phyloP scores from a whole-genome alignment of 2,113 vertebrate species.

The Coptodon rendalli region DNA sequence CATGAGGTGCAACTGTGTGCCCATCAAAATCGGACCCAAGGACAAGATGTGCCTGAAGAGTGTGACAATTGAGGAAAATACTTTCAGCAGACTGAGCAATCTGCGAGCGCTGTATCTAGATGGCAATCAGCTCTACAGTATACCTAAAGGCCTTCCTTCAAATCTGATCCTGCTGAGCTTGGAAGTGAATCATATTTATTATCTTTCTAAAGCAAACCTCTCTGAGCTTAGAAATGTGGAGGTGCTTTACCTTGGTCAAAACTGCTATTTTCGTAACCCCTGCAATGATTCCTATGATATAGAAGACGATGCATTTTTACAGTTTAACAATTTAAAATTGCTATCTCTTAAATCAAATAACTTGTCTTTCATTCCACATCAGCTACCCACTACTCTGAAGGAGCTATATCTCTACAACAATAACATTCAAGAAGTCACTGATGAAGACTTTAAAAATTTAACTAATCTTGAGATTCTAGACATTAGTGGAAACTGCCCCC shows the following conservation, averaged over 20 bases:
- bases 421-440: constrained; percentile 70
- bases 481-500: constrained; percentile 91
- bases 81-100: constrained; percentile 72
- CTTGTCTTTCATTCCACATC: constrained; percentile 77
- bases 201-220: constrained; percentile 74
- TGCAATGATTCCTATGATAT: constrained; percentile 83
- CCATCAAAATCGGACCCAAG: constrained; percentile 82
- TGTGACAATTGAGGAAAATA: constrained; percentile 66
- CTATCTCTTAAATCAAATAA: constrained; percentile 91
- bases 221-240: constrained; percentile 78
- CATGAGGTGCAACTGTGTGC: constrained; percentile 92
- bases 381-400: constrained; percentile 76
- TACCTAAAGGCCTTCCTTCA: constrained; percentile 81
- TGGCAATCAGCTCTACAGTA: constrained; percentile 82
- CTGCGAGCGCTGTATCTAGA: constrained; percentile 86
- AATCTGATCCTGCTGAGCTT: constrained; percentile 82
- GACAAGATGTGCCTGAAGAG: constrained; percentile 67
- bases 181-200: constrained; percentile 84
- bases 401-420: constrained; percentile 91
- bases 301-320: constrained; percentile 76
- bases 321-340: constrained; percentile 75
- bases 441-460: constrained; percentile 78
- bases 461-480: constrained; percentile 83
- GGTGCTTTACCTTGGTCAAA: constrained; percentile 85
- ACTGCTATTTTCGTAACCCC: constrained; percentile 92